Evolutionary conservation across 2,888 invertebrate genomes (phyloP).

Genomic region (Nymphalis polychloros): DNA sequence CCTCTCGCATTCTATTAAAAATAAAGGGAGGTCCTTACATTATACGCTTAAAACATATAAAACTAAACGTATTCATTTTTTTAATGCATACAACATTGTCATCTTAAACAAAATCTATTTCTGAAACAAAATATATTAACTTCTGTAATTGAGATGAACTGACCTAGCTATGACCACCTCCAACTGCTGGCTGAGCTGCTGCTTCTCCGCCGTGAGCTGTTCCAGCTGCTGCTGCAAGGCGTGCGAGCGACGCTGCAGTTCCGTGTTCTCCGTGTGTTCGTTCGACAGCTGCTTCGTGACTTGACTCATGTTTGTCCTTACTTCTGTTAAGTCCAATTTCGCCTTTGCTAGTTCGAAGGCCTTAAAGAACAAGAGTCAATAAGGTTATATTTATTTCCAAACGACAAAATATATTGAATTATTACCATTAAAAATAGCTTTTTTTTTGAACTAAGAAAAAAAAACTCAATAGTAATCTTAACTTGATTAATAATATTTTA

Average conservation of each 20-base stretch:
- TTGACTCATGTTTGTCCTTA: slow-evolving; percentile 73
- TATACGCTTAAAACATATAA: neutral
- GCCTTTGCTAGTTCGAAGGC: slow-evolving; percentile 78
- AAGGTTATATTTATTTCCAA: neutral
- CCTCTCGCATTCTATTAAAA: slow-evolving; percentile 60
- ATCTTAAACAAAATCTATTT: no score
- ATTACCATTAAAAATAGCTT: no score
- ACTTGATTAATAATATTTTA: no score
- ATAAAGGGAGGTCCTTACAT: no score
- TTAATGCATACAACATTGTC: no score
- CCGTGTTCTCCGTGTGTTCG: slow-evolving; percentile 53
- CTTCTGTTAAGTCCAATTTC: slow-evolving; percentile 73
- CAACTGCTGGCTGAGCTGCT: slow-evolving; percentile 52
- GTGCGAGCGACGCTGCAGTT: slow-evolving; percentile 49
- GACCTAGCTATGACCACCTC: slow-evolving; percentile 55
- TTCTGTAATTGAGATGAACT: slow-evolving; percentile 13
- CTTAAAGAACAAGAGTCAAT: slow-evolving; percentile 44
- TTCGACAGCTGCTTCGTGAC: slow-evolving; percentile 69
- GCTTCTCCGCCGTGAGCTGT: slow-evolving; percentile 50
- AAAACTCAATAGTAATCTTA: no score
- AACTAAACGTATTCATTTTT: no score
- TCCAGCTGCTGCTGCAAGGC: slow-evolving; percentile 51
- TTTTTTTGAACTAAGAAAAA: no score
- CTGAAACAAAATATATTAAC: no score
- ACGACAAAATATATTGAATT: no score